Percentiles rank a stretch among this genome's conserved stretches.
Conservation (phyloP, 2,113 vertebrate genomes). For the Micromys minutus region DNA sequence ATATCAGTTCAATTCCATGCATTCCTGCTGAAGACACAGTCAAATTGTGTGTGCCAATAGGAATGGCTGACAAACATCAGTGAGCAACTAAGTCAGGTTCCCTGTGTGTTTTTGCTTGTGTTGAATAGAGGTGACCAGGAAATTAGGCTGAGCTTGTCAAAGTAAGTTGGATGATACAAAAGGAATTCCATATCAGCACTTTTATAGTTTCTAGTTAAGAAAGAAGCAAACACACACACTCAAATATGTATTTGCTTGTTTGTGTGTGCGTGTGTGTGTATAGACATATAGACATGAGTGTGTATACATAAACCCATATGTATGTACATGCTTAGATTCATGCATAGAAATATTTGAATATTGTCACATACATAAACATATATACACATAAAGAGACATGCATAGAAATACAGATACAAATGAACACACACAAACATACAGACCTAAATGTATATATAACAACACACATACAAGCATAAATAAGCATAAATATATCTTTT, state of each 20-base stretch:
- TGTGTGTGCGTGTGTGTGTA: too few relatives aligned
- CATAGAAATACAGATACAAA: background rate
- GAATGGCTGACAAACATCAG: background rate
- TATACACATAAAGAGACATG: too few relatives aligned
- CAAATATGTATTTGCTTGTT: too few relatives aligned
- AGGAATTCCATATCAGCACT: background rate
- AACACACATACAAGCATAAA: background rate
- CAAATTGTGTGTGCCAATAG: background rate
- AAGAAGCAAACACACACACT: background rate
- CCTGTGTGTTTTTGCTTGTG: background rate
- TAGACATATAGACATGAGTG: too few relatives aligned
- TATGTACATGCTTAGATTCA: background rate
- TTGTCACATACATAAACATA: background rate
- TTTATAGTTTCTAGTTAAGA: background rate
- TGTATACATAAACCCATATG: background rate
- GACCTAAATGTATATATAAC: background rate
- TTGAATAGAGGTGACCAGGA: background rate
- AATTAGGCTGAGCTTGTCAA: background rate
- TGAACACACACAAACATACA: background rate
- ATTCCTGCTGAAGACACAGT: background rate
- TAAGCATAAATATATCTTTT: background rate
- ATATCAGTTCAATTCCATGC: background rate
- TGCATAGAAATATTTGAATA: background rate
- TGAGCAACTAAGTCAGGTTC: background rate
- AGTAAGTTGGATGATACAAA: background rate